Percentiles rank a stretch among this genome's conserved stretches.
Evolutionary conservation across 2,113 vertebrate species (phyloP).

Genomic region (Eulacestoma nigropectus): DNA sequence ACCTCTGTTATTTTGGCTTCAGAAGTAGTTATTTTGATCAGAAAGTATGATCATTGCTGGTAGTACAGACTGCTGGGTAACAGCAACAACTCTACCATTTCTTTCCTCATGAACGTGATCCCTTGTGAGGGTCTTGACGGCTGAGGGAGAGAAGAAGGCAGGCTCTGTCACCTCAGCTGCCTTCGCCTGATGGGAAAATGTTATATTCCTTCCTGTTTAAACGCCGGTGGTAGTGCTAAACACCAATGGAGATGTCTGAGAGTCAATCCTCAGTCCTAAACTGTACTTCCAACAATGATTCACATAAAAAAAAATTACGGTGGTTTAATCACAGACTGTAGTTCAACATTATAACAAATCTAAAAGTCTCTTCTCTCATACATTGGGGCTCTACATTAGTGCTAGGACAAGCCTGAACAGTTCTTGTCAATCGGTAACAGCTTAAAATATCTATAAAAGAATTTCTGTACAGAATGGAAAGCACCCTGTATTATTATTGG

Average conservation of each 20-base stretch:
- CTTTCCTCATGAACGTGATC: neutral
- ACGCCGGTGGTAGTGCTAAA: neutral
- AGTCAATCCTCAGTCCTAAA: neutral
- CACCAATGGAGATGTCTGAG: neutral
- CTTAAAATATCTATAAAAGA: neutral
- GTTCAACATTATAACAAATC: neutral
- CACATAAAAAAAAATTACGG: rapidly evolving
- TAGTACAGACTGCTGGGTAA: neutral
- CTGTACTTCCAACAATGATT: neutral
- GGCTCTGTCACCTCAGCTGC: neutral
- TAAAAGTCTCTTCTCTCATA: neutral
- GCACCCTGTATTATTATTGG: neutral
- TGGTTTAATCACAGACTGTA: neutral
- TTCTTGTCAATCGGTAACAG: neutral
- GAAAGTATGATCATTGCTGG: neutral
- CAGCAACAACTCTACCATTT: neutral
- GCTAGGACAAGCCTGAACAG: neutral
- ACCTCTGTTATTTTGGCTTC: neutral
- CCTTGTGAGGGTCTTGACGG: neutral
- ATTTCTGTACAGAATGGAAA: neutral
- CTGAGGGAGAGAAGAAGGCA: neutral
- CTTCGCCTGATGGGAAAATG: neutral
- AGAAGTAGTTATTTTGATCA: neutral
- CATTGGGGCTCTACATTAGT: neutral
- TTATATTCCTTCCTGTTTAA: neutral